Percentiles rank a stretch among this genome's conserved stretches.
Evolutionary conservation across 2,113 vertebrate genomes (phyloP).

Genomic region (Protobothrops flavoviridis): DNA sequence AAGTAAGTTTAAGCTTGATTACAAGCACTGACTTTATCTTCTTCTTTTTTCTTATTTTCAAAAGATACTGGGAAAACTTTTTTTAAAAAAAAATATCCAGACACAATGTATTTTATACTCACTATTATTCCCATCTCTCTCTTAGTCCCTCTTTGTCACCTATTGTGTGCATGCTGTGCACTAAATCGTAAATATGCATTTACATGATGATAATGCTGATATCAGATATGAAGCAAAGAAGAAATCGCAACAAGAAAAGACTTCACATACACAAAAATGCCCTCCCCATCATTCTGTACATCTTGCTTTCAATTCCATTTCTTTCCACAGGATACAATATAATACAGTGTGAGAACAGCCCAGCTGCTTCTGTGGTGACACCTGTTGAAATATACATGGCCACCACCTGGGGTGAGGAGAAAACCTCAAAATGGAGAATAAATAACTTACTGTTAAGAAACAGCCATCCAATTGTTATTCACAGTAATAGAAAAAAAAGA

Average conservation of each 20-base stretch:
- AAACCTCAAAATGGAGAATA: slow-evolving; percentile 72
- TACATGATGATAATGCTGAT: slow-evolving; percentile 47
- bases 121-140: not conserved
- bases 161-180: slow-evolving; percentile 17
- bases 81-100: slow-evolving; percentile 30
- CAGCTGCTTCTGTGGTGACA: slow-evolving; percentile 50
- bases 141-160: slow-evolving; percentile 28
- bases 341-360: slow-evolving; percentile 47
- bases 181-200: slow-evolving; percentile 71
- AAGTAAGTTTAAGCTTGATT: not conserved
- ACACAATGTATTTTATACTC: slow-evolving; percentile 14
- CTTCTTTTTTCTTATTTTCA: slow-evolving; percentile 25
- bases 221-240: slow-evolving; percentile 59
- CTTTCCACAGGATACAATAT: slow-evolving; percentile 62
- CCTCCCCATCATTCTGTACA: slow-evolving; percentile 59
- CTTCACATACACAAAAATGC: slow-evolving; percentile 37
- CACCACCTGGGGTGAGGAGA: slow-evolving; percentile 69
- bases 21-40: slow-evolving; percentile 1
- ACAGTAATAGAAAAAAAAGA: slow-evolving; percentile 48
- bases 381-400: slow-evolving; percentile 58
- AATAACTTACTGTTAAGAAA: slow-evolving; percentile 71
- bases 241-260: slow-evolving; percentile 66
- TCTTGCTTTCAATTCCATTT: slow-evolving; percentile 59
- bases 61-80: slow-evolving; percentile 39
- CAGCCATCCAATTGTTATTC: slow-evolving; percentile 64